Evolutionary conservation across 1,140 invertebrate species (phyloP), one percentile per base, ranked within the genome.

Genomic region (Pantala flavescens): DNA sequence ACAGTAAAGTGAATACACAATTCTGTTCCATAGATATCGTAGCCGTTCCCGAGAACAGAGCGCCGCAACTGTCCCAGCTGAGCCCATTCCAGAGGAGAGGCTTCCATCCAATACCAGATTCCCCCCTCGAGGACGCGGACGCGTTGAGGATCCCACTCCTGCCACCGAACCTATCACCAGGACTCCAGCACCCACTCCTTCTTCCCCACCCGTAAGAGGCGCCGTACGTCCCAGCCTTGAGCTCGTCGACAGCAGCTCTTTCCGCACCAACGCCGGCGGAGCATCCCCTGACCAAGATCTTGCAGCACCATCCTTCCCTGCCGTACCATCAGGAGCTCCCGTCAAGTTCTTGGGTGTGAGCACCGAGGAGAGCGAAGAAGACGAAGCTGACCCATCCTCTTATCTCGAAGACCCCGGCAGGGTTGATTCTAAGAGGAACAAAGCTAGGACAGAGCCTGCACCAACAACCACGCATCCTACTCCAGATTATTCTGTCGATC

Each of bases 51-150:
- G 49, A 19, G 49, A 63, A 16, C 49, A 63, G 12, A 16, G 16
- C 12, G n/a, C 49, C 5, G 49, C 49, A 16, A 36, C 28, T 5
- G 23, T 72, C 10, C 71, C 71, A 3, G 28, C 23, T 16, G 71
- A 72, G 23, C 14, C 23, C 36, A 72, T 72, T 23, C 71, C 71
- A n/a, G 86, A 88, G 71, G 89, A 90, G 77, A 88, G 92, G 77
- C 82, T 93, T 73, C 92, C 91, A 7, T 86, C 87, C 12, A 91
- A 90, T 78, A 93, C 92, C 16, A 87, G 92, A 77, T 93, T 93
- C 80, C 91, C 91, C 76, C 90, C 90, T 16, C 87, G 90, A 81
- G 88, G 86, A 76, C 84, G 89, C 72, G 75, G 75, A 14, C 88
- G 87, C 80, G 82, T 88, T 77, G 86, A 81, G 80, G 85, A 84